Conservation (phyloP, 1,140 invertebrate genomes). For the Ridgeia piscesae region DNA sequence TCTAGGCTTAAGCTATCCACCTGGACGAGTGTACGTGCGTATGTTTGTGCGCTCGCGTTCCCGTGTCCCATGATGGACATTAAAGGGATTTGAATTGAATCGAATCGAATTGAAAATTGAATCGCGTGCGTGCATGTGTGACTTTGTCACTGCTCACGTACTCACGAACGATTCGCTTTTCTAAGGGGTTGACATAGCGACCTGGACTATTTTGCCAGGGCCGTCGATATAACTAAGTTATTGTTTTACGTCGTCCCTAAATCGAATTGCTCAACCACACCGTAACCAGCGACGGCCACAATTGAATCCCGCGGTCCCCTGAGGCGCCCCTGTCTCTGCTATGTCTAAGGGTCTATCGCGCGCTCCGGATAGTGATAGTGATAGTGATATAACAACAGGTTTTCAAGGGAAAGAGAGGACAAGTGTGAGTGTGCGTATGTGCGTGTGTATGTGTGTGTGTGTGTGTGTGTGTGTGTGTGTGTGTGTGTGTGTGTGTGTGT, state of each 20-base stretch:
- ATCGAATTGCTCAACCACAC: neutral
- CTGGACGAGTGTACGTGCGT: neutral
- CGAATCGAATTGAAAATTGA: too few relatives aligned
- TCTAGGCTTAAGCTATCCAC: too few relatives aligned
- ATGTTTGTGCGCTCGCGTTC: neutral
- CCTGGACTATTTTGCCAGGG: neutral
- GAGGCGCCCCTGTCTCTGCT: neutral
- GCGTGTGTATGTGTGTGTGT: neutral
- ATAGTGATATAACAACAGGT: neutral
- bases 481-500: conserved; percentile 23
- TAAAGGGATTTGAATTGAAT: too few relatives aligned
- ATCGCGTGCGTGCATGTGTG: neutral
- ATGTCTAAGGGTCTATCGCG: neutral
- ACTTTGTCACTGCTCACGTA: neutral
- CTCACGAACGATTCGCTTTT: neutral
- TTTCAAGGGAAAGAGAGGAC: neutral
- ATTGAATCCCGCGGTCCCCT: neutral
- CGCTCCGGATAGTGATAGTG: neutral
- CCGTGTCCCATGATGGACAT: too few relatives aligned
- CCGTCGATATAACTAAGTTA: neutral
- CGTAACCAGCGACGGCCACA: neutral
- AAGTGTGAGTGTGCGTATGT: neutral
- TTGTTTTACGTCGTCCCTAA: neutral
- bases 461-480: neutral
- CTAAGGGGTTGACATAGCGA: neutral